Base-by-base conservation (phyloP, 2,888 invertebrate species). In the Meiosimyza decipiens region DNA sequence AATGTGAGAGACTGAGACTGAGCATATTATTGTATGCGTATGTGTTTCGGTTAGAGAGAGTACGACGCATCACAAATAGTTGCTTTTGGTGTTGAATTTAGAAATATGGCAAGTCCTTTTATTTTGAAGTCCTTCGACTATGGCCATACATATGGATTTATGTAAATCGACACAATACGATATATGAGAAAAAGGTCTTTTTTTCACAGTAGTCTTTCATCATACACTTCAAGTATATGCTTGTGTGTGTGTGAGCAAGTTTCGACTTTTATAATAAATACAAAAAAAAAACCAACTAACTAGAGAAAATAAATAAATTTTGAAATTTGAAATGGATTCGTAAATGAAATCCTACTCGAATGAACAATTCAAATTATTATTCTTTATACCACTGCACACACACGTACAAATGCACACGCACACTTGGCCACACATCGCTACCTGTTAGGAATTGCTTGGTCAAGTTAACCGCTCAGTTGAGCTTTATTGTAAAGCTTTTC, bases 241-340 rank as follows among this genome's bases (percentile, higher is more conserved):
- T 49, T 73, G 64, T 74, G 50, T 52, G 72, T 64, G 69, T 71
- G 75, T 70, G 72, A 73, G 74, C 75, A 73, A 72, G 70, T 71
- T 83, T 83, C 83, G 84, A 83, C 84, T 84, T 84, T 83, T 81
- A 81, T 84, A 83, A 83, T 83, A 84, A 84, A 82, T 83, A 83
- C 81, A 81, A 78, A 73, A 60, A 65, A 16, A 64, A 28, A 28
- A 28, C 4, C 18, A 55, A 33, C 15, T 47, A 57, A n/a, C 51
- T 71, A 72, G 74, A 69, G 73, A 73, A 73, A 75, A 75, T 77
- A 75, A 75, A 84, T 84, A 83, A 84, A 83, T 83, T 83, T 83
- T 77, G 75, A 79, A 82, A 84, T 83, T 83, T 84, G 84, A 83
- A 83, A 84, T 81, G 83, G 84, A 84, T 82, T 84, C 81, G 80